Evolutionary conservation across 2,888 invertebrate genomes (phyloP).

Genomic region (Drosophila pseudotalamancana): DNA sequence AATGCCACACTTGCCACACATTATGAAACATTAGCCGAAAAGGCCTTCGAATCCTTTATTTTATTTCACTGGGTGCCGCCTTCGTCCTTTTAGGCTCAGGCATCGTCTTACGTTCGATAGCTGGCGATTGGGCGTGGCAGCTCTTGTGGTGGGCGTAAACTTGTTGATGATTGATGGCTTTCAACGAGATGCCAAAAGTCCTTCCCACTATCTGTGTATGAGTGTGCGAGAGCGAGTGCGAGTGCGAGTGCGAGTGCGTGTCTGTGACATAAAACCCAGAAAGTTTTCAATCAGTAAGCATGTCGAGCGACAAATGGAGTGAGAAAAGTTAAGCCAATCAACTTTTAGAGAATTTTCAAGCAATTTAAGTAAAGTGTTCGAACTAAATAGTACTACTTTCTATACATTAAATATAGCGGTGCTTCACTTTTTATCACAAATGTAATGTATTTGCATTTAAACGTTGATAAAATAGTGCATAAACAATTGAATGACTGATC

Average conservation of each 20-base stretch:
- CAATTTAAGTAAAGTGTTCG: not conserved
- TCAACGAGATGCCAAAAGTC: conserved; percentile 6
- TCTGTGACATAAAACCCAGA: conserved; percentile 8
- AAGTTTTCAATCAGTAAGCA: conserved; percentile 34
- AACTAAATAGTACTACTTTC: not conserved
- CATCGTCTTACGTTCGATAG: conserved; percentile 17
- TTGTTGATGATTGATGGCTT: conserved; percentile 64
- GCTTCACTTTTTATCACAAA: no score
- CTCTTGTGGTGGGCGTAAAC: conserved; percentile 43
- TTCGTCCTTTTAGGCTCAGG: not conserved
- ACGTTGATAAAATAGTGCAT: no score
- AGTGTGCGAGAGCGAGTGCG: not conserved
- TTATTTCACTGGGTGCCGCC: not conserved
- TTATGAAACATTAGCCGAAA: conserved; percentile 30
- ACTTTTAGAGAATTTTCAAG: conserved; percentile 11
- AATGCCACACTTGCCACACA: conserved; percentile 17
- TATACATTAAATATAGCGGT: no score
- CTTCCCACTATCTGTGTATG: no score
- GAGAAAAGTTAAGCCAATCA: not conserved
- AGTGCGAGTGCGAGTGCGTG: not conserved
- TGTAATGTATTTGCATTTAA: no score
- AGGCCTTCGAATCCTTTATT: conserved; percentile 29
- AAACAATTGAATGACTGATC: no score
- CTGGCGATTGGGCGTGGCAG: conserved; percentile 16
- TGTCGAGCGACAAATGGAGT: not conserved